A percentile compares a stretch with the other conserved stretches of the same genome.
These are phyloP conservation scores for Sitta europaea DNA, from an alignment of 2,113 vertebrate genomes.

Conservation along the genomic window DNA sequence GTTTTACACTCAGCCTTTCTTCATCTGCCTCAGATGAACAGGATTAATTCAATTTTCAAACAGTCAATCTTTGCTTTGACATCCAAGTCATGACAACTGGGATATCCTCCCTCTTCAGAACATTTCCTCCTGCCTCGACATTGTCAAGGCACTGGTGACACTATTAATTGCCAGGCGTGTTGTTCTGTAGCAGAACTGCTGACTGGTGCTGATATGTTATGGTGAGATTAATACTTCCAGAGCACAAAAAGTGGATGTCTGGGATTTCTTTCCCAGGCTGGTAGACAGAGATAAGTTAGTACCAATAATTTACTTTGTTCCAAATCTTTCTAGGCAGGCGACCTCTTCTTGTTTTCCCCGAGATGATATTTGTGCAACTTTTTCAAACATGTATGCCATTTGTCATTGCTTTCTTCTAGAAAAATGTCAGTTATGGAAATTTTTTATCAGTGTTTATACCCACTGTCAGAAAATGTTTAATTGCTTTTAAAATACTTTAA, in stretches of 20 bases:
- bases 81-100: neutral
- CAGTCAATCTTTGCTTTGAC: neutral
- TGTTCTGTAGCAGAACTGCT: neutral
- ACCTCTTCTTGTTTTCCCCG: neutral
- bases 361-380: neutral
- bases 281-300: neutral
- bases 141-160: neutral
- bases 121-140: neutral
- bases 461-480: neutral
- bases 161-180: neutral
- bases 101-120: neutral
- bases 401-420: neutral
- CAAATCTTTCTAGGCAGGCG: neutral
- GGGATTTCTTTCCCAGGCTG: neutral
- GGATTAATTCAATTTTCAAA: neutral
- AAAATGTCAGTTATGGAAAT: neutral
- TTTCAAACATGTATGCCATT: neutral
- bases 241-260: neutral
- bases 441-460: neutral
- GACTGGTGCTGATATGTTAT: neutral
- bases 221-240: constrained; percentile 6
- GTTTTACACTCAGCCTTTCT: neutral
- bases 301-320: neutral
- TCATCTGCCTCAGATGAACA: neutral
- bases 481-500: neutral